phyloP scores from a whole-genome alignment of 2,888 invertebrate genomes.

The Cenopis cana region DNA sequence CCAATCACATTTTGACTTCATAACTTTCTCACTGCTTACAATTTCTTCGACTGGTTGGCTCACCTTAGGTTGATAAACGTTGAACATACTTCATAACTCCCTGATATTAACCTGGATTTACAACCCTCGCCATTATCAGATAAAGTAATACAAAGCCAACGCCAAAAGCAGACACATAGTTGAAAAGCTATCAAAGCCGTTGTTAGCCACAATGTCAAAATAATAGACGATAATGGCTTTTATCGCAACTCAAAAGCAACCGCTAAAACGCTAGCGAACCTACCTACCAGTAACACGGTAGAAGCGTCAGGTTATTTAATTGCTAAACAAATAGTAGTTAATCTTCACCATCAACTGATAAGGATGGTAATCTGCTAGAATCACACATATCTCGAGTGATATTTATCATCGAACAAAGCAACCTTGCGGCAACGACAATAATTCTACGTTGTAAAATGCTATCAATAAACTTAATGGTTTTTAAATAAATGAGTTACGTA shows the following conservation, averaged over 20 bases:
- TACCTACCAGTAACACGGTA: slow-evolving; percentile 62
- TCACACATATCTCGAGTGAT: slow-evolving; percentile 58
- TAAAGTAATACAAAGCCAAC: slow-evolving; percentile 24
- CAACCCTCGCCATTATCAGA: slow-evolving; percentile 24
- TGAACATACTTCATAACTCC: neutral
- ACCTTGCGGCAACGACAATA: slow-evolving; percentile 70
- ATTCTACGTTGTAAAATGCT: slow-evolving; percentile 61
- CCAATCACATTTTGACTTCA: slow-evolving; percentile 16
- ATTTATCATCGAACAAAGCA: slow-evolving; percentile 61
- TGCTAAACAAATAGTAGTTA: slow-evolving; percentile 78
- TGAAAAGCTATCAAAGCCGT: slow-evolving; percentile 37
- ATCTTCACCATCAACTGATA: slow-evolving; percentile 78
- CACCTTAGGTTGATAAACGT: neutral
- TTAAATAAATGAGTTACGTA: slow-evolving; percentile 58
- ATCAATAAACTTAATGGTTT: slow-evolving; percentile 69
- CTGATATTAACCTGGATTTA: neutral
- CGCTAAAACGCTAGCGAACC: slow-evolving; percentile 46
- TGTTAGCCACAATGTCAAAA: slow-evolving; percentile 37
- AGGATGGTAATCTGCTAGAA: slow-evolving; percentile 67
- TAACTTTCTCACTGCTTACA: slow-evolving; percentile 30
- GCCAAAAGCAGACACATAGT: slow-evolving; percentile 22
- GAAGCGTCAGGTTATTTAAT: slow-evolving; percentile 65
- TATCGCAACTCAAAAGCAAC: slow-evolving; percentile 42
- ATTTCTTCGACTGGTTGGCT: slow-evolving; percentile 15
- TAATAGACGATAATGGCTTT: slow-evolving; percentile 41